Conservation (phyloP, 2,113 vertebrate genomes). For the Motacilla tschutschensis region DNA sequence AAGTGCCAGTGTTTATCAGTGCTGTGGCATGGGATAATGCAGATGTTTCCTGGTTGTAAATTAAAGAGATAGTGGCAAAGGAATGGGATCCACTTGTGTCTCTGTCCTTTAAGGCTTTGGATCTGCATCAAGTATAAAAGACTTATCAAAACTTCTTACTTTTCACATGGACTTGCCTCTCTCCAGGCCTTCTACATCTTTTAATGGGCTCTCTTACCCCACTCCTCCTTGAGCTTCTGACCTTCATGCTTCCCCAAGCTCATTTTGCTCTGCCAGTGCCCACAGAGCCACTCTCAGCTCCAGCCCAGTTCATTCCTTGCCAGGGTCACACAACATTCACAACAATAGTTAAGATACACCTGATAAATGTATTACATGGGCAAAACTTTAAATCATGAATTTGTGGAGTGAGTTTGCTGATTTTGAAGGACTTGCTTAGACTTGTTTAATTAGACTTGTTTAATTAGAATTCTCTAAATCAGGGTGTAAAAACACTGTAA, state of each 20-base stretch:
- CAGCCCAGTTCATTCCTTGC: background rate
- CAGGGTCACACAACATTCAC: background rate
- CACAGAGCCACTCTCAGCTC: background rate
- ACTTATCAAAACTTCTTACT: background rate
- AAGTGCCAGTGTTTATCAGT: background rate
- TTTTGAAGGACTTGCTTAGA: background rate
- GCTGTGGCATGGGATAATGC: background rate
- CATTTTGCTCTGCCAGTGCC: background rate
- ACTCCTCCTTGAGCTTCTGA: background rate
- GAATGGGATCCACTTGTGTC: background rate
- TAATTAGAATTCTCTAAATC: background rate
- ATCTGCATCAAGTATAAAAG: background rate
- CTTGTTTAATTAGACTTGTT: background rate
- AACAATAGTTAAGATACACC: background rate
- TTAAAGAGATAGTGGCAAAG: background rate
- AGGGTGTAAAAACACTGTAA: background rate
- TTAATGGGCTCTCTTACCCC: background rate
- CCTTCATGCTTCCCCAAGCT: background rate
- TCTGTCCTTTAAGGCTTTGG: background rate
- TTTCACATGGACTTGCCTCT: background rate
- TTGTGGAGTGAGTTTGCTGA: background rate
- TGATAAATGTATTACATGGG: background rate
- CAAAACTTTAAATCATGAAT: background rate
- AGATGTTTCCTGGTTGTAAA: background rate
- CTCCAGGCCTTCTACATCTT: background rate